Base-by-base conservation (phyloP, 2,797 vertebrate species). In the Apodemus agrarius region DNA sequence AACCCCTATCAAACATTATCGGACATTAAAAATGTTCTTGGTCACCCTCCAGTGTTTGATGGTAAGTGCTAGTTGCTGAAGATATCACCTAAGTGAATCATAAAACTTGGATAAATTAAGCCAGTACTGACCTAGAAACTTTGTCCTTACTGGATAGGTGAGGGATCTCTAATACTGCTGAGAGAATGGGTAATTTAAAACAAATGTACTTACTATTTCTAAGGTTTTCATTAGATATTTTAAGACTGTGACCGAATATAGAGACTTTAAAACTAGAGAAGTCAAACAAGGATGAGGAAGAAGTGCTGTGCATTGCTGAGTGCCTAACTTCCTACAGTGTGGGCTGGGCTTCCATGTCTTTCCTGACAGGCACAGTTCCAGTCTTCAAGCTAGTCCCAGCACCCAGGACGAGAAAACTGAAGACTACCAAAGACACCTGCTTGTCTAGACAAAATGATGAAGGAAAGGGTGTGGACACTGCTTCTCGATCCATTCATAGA, bases 251-350 rank as follows among this genome's bases (percentile, higher is more conserved):
- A 43, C 34, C 24, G 34, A 81, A 81, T 57, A 37, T 34, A 54
- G 10, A 19, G 19, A n/a, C 49, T 6, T 83, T 22, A 40, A 57
- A 3, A 14, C 22, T 82, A 34, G 57, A 29, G 29, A 61, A 59
- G 22, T 0, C n/a, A 0, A 82, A 26, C 1, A 24, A 13, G 7
- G 0, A 82, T 29, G 11, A 4, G 21, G 11, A 59, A 57, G n/a
- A 81, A 81, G 54, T 26, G 6, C 21, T 59, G 0, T 8, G 34
- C n/a, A 26, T 8, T 26, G 11, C 11, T 81, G 21, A 81, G 1
- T 81, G 54, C 21, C 31, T 80, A 6, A 22, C 19, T 22, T 52
- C 19, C 49, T n/a, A 19, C 0, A 24, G 61, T 29, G 24, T 31
- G 16, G 7, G 7, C 1, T 40, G 14, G 19, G 40, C 7, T 84